A percentile compares a stretch with the other conserved stretches of the same genome.
phyloP scores from a whole-genome alignment of 2,888 invertebrate genomes.

The Liopterus haemorrhoidalis region DNA sequence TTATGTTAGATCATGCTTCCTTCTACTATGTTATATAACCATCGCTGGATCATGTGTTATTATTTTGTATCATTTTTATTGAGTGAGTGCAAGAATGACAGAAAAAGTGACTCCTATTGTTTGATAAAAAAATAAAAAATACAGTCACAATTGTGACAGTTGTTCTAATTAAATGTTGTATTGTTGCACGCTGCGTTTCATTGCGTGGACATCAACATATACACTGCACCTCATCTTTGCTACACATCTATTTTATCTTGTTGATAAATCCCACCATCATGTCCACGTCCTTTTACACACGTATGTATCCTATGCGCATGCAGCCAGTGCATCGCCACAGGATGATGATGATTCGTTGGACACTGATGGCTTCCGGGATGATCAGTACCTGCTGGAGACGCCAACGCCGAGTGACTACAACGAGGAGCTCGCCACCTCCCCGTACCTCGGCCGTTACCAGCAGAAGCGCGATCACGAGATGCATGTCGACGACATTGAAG shows the following conservation, averaged over 20 bases:
- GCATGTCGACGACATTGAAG: conserved; percentile 35
- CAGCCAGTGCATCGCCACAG: conserved; percentile 48
- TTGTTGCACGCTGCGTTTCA: conserved; percentile 30
- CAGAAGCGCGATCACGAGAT: conserved; percentile 19
- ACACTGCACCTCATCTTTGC: conserved; percentile 3
- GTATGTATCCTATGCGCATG: conserved; percentile 26
- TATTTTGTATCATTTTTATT: conserved; percentile 23
- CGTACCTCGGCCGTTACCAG: conserved; percentile 34
- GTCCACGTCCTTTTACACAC: conserved; percentile 20
- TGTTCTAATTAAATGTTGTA: conserved; percentile 10
- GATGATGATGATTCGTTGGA: conserved; percentile 53
- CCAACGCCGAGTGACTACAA: conserved; percentile 42
- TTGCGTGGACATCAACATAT: conserved; percentile 36
- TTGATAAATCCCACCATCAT: conserved; percentile 9
- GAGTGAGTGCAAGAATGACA: conserved; percentile 18
- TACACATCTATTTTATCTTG: conserved; percentile 5
- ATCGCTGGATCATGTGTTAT: conserved; percentile 26
- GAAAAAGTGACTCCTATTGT: conserved; percentile 18
- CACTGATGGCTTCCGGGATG: conserved; percentile 50
- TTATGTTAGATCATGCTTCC: conserved; percentile 16
- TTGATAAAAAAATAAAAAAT: conserved; percentile 2
- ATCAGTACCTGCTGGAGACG: conserved; percentile 48
- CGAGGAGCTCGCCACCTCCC: conserved; percentile 23
- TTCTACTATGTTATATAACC: conserved; percentile 21
- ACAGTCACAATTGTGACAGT: conserved; percentile 1